Evolutionary conservation across 2,888 invertebrate species (phyloP).

Genomic region (Dicyrtomina minuta): DNA sequence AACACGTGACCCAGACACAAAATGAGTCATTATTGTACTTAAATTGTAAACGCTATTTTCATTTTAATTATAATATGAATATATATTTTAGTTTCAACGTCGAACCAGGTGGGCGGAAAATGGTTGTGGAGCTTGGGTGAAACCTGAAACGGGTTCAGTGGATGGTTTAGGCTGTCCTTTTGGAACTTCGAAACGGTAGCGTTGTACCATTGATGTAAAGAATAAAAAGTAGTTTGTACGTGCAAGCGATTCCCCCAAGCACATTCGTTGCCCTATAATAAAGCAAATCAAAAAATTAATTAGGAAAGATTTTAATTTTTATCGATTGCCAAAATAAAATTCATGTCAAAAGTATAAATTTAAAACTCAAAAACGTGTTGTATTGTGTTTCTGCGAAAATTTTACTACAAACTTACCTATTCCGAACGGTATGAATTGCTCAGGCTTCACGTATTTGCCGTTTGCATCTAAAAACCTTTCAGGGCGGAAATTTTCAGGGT

Average conservation of each 20-base stretch:
- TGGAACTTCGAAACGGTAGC: slow-evolving; percentile 35
- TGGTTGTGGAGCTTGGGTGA: slow-evolving; percentile 43
- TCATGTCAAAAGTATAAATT: too few relatives aligned
- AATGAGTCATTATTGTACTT: too few relatives aligned
- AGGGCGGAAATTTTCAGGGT: slow-evolving; percentile 52
- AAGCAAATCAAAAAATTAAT: too few relatives aligned
- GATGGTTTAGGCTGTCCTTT: slow-evolving; percentile 33
- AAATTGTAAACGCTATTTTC: too few relatives aligned
- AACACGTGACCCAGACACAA: too few relatives aligned
- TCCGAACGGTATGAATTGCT: slow-evolving; percentile 52
- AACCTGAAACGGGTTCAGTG: slow-evolving; percentile 38
- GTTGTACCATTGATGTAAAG: slow-evolving; percentile 42
- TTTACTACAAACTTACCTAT: slow-evolving; percentile 45
- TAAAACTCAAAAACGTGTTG: too few relatives aligned
- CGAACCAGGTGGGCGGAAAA: slow-evolving; percentile 37
- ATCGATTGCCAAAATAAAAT: background rate
- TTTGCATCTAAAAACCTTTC: slow-evolving; percentile 50
- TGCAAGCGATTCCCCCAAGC: slow-evolving; percentile 46
- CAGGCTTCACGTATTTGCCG: slow-evolving; percentile 47
- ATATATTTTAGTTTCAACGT: too few relatives aligned
- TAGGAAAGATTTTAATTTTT: background rate
- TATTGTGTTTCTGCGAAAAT: too few relatives aligned
- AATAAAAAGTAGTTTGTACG: slow-evolving; percentile 41
- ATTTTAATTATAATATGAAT: too few relatives aligned
- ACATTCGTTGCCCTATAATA: slow-evolving; percentile 41